Evolutionary conservation across 1,140 invertebrate genomes (phyloP).

Genomic region (Pogonomyrmex barbatus): DNA sequence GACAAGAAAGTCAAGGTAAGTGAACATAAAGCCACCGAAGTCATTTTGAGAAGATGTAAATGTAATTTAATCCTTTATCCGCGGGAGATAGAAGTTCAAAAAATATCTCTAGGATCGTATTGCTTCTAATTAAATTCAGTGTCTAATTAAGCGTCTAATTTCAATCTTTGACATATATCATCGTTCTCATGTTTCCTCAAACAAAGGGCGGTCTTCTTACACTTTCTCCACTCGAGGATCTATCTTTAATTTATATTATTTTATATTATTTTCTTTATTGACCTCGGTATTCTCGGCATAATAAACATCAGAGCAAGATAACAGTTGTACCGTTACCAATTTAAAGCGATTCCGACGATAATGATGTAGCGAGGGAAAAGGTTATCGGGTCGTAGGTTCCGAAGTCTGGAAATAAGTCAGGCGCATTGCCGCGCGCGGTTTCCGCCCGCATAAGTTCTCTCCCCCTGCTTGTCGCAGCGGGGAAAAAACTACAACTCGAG

Average conservation of each 20-base stretch:
- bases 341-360: conserved; percentile 39
- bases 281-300: not conserved
- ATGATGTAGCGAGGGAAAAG: conserved; percentile 21
- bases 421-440: not conserved
- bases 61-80: not conserved
- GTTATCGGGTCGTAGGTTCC: conserved; percentile 29
- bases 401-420: conserved; percentile 32
- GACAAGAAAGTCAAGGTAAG: conserved; percentile 88
- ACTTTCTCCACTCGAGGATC: not conserved
- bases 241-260: not conserved
- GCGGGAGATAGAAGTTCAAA: not conserved
- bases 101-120: not conserved
- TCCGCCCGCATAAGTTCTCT: conserved; percentile 37
- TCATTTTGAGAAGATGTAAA: not conserved
- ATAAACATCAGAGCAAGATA: not conserved
- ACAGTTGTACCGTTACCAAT: conserved; percentile 7
- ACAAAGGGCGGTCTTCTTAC: not conserved
- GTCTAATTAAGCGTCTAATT: conserved; percentile 10
- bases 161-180: not conserved
- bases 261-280: not conserved
- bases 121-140: conserved; percentile 3
- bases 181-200: conserved; percentile 6
- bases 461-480: not conserved
- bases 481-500: conserved; percentile 27
- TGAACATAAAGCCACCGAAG: not conserved